phyloP scores from a whole-genome alignment of 2,797 vertebrate species.

The Tympanoctomys barrerae region DNA sequence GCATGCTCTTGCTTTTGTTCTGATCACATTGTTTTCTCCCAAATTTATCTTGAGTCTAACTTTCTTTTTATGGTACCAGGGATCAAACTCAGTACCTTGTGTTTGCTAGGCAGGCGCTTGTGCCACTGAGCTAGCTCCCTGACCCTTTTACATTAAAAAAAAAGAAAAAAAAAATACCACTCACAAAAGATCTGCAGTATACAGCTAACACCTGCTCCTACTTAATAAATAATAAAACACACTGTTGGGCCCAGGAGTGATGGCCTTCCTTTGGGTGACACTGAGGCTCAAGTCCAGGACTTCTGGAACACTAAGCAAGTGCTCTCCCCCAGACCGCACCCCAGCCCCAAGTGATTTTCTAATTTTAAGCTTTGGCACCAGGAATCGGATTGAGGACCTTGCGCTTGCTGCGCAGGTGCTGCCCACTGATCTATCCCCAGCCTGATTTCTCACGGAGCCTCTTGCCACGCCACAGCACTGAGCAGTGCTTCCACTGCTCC shows the following conservation, averaged over 20 bases:
- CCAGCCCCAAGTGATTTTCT: too few species aligned
- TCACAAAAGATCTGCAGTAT: neutral
- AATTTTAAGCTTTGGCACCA: too few species aligned
- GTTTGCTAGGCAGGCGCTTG: too few species aligned
- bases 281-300: neutral
- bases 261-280: neutral
- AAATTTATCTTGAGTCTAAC: neutral
- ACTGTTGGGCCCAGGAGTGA: neutral
- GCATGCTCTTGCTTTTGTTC: neutral
- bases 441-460: neutral
- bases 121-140: too few species aligned
- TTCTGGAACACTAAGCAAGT: neutral
- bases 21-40: neutral
- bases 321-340: neutral
- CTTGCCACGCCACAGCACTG: too few species aligned
- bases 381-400: too few species aligned
- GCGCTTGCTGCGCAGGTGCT: too few species aligned
- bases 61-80: too few species aligned
- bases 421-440: too few species aligned
- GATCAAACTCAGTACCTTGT: too few species aligned
- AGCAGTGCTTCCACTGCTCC: neutral
- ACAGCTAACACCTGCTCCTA: neutral
- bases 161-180: neutral
- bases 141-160: neutral
- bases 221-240: neutral